A percentile compares a stretch with the other conserved stretches of the same genome.
phyloP scores from a whole-genome alignment of 2,113 vertebrate genomes.

The Azemiops feae region DNA sequence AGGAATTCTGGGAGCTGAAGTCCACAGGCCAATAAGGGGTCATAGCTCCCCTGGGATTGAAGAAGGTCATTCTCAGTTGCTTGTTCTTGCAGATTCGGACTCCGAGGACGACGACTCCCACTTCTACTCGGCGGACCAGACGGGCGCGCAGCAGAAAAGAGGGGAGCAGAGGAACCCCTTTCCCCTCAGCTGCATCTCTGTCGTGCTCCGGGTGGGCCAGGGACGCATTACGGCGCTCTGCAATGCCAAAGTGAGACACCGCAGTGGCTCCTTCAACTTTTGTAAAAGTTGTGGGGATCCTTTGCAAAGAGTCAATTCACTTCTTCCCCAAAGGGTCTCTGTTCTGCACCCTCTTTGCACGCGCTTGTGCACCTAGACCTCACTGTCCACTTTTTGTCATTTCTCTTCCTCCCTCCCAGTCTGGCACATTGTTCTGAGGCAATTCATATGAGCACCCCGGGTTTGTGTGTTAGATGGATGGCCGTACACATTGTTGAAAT shows the following conservation, averaged over 20 bases:
- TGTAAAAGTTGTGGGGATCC: background rate
- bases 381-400: background rate
- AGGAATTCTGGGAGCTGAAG: too few relatives aligned
- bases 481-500: background rate
- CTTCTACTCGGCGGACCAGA: slow-evolving; percentile 73
- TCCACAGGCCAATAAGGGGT: background rate
- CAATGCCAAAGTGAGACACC: slow-evolving; percentile 78
- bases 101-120: slow-evolving; percentile 85
- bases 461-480: background rate
- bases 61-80: background rate
- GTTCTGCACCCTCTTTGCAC: background rate
- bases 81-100: slow-evolving; percentile 77
- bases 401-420: background rate
- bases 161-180: slow-evolving; percentile 56
- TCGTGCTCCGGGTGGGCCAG: slow-evolving; percentile 78
- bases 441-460: background rate
- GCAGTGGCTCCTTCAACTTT: background rate
- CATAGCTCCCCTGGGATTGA: background rate
- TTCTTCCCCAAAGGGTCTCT: background rate
- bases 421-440: background rate
- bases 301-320: background rate
- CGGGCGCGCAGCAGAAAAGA: slow-evolving; percentile 38
- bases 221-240: slow-evolving; percentile 83
- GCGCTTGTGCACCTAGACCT: too few relatives aligned
- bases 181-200: slow-evolving; percentile 79